Conservation (phyloP, 2,888 invertebrate species). For the Listrodromus nycthemerus region DNA sequence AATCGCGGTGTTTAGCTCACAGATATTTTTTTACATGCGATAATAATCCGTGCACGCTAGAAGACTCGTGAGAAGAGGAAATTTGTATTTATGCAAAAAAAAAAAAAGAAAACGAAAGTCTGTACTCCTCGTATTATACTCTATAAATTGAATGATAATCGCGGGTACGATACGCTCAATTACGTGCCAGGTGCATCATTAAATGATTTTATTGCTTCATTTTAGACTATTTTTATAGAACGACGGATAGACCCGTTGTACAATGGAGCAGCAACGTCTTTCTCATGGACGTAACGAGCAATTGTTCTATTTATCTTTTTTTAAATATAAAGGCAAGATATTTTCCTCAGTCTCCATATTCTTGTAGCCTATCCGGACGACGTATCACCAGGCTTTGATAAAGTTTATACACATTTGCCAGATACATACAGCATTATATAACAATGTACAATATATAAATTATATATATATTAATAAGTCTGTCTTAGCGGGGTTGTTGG, state of each 20-base stretch:
- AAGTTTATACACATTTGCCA: constrained; percentile 69
- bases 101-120: constrained; percentile 12
- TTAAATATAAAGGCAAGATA: constrained; percentile 79
- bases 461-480: constrained; percentile 73
- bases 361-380: constrained; percentile 76
- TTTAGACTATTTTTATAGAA: constrained; percentile 13
- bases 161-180: constrained; percentile 17
- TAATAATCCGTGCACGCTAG: constrained; percentile 19
- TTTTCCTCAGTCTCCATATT: constrained; percentile 81
- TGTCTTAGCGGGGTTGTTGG: constrained; percentile 46
- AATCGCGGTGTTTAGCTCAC: constrained; percentile 34
- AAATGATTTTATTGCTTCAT: constrained; percentile 31
- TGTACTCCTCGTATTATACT: constrained; percentile 16
- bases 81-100: constrained; percentile 33
- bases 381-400: constrained; percentile 74
- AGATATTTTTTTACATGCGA: constrained; percentile 49
- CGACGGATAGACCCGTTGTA: constrained; percentile 37
- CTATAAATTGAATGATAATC: constrained; percentile 44
- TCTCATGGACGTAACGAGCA: constrained; percentile 53
- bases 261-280: constrained; percentile 47
- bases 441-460: constrained; percentile 71
- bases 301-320: constrained; percentile 39
- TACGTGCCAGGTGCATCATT: constrained; percentile 23
- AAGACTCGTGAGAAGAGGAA: constrained; percentile 43
- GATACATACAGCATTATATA: constrained; percentile 66